Conservation (phyloP, 2,888 invertebrate species). For the Sphaerophoria taeniata region DNA sequence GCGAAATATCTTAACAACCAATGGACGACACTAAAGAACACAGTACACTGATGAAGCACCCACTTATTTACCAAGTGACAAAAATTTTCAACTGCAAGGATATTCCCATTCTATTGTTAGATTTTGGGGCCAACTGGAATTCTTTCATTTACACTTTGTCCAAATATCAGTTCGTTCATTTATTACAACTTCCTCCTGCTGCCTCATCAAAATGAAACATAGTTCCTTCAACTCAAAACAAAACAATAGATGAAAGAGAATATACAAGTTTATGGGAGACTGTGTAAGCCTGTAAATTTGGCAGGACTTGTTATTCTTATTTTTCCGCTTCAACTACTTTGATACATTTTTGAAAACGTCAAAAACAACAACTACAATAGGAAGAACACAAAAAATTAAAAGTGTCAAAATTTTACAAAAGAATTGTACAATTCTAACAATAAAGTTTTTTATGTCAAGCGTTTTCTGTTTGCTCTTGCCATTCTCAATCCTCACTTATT, state of each 20-base stretch:
- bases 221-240: conserved; percentile 45
- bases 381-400: not conserved
- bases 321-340: not conserved
- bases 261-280: conserved; percentile 30
- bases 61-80: conserved; percentile 24
- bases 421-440: conserved; percentile 22
- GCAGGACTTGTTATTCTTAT: conserved; percentile 14
- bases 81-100: not conserved
- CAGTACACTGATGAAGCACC: not conserved
- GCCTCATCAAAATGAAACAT: not conserved
- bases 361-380: not conserved
- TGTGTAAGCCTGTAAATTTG: conserved; percentile 46
- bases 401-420: conserved; percentile 43
- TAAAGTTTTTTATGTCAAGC: conserved; percentile 49
- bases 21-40: conserved; percentile 1
- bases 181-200: conserved; percentile 7
- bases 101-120: not conserved
- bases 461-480: conserved; percentile 50
- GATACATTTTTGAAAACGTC: not conserved
- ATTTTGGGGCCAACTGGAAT: conserved; percentile 21
- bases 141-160: conserved; percentile 11
- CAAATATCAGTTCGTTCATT: conserved; percentile 30
- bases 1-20: not conserved
- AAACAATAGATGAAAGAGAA: conserved; percentile 15
- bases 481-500: conserved; percentile 34